Base-by-base conservation (phyloP, 1,140 invertebrate genomes). In the Rhopalosiphum padi region DNA sequence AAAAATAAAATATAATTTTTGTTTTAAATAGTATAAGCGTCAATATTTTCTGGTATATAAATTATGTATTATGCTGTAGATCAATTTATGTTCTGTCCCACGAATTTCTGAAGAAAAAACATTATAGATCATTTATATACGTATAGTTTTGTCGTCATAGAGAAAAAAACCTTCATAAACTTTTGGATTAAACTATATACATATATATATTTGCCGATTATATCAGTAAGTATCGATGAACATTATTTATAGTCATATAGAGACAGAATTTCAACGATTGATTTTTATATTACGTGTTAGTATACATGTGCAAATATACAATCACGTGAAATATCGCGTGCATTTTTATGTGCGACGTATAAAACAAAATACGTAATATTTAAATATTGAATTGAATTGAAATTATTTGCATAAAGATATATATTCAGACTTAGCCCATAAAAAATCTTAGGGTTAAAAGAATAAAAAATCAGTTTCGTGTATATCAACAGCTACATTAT, bases 281-380 rank as follows among this genome's bases (percentile, higher is more conserved):
- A 86, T 86, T 86, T 86, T 86, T 86, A 86, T 86, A 86, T 86
- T 86, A 86, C 25, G 85, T 86, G 85, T 86, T 86, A 43, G 41
- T 86, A 51, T 51, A 43, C 85, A 30, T n/a, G 85, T 86, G 85
- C 46, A 48, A 21, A 86, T 77, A 77, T 86, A n/a, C 85, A 15
- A 86, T 43, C 85, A 86, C 25, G 43, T 86, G 9, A 86, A 86
- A 86, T 86, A 86, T 86, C 41, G 43, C 30, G 43, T 86, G 41
- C 15, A 86, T 86, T 46, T 30, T 86, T 30, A 46, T 86, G 37
- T n/a, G 60, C 15, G 15, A 77, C 60, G 60, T 48, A 86, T n/a
- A 86, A 86, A 46, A 86, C 25, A 86, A 86, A 86, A 86, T 30
- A 41, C 41, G 41, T 41, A 85, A 85, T 46, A 46, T 86, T 86